Evolutionary conservation across 2,888 invertebrate genomes (phyloP).

Genomic region (Agrotis puta): DNA sequence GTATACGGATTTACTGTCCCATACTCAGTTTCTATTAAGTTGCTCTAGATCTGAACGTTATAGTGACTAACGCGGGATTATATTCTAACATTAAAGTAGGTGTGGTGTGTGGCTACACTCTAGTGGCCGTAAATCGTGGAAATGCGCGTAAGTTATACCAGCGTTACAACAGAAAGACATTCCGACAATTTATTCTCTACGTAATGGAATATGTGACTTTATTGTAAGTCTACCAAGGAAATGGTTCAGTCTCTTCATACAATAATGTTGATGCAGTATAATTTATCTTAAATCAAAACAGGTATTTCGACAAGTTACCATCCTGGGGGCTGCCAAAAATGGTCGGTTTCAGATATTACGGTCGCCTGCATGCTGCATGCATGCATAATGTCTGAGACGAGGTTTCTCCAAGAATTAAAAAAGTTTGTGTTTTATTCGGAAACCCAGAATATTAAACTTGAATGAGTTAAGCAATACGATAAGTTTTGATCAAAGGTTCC

Average conservation of each 20-base stretch:
- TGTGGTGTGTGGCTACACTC: conserved; percentile 51
- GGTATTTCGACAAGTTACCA: conserved; percentile 52
- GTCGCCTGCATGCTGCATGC: conserved; percentile 60
- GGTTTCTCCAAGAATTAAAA: conserved; percentile 50
- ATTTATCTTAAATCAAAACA: conserved; percentile 57
- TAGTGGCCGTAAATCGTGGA: conserved; percentile 62
- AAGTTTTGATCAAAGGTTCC: conserved; percentile 24
- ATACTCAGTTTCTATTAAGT: conserved; percentile 58
- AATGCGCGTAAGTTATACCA: conserved; percentile 55
- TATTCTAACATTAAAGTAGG: conserved; percentile 55
- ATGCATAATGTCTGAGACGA: conserved; percentile 56
- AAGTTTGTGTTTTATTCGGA: conserved; percentile 34
- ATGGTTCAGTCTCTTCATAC: conserved; percentile 29
- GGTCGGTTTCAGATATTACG: conserved; percentile 57
- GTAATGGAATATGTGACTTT: conserved; percentile 46
- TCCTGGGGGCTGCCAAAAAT: conserved; percentile 56
- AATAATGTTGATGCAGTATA: conserved; percentile 30
- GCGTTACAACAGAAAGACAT: conserved; percentile 51
- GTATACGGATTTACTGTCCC: conserved; percentile 53
- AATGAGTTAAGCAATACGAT: conserved; percentile 18
- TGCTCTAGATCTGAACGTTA: conserved; percentile 64
- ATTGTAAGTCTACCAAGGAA: conserved; percentile 38
- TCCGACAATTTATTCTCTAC: conserved; percentile 50
- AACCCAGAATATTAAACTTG: conserved; percentile 21
- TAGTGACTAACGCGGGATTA: conserved; percentile 62